These are phyloP conservation scores for Eulemur macaco DNA, from an alignment of 2,113 vertebrate species.

Conservation along the genomic window DNA sequence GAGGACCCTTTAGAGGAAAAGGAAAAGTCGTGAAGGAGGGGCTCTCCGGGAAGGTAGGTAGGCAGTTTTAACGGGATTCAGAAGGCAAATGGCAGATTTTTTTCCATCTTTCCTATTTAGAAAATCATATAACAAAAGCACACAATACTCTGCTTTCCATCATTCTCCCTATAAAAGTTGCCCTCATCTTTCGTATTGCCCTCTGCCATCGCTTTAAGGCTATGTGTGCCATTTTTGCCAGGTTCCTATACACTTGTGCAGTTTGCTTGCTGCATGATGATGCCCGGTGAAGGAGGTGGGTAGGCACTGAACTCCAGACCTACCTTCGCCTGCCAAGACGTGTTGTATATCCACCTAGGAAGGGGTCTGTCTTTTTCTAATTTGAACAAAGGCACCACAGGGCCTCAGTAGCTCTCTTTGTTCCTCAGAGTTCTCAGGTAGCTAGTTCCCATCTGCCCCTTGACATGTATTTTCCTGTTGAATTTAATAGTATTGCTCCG, in stretches of 20 bases:
- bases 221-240: not conserved
- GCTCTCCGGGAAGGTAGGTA: not conserved
- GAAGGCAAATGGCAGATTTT: not conserved
- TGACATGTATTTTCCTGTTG: not conserved
- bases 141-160: not conserved
- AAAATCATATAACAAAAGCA: not conserved
- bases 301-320: not conserved
- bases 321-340: not conserved
- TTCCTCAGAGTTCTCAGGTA: not conserved
- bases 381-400: not conserved
- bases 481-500: not conserved
- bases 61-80: not conserved
- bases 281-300: not conserved
- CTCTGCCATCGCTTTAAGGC: not conserved
- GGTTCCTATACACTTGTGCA: not conserved
- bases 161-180: not conserved
- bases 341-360: not conserved
- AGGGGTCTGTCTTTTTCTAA: not conserved
- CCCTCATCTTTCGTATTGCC: not conserved
- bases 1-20: not conserved
- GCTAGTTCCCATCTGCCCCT: not conserved
- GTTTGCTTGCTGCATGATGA: not conserved
- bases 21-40: not conserved
- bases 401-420: not conserved
- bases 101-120: not conserved